These are phyloP conservation scores for Seriola quinqueradiata DNA, from an alignment of 2,113 vertebrate species.

Conservation along the genomic window DNA sequence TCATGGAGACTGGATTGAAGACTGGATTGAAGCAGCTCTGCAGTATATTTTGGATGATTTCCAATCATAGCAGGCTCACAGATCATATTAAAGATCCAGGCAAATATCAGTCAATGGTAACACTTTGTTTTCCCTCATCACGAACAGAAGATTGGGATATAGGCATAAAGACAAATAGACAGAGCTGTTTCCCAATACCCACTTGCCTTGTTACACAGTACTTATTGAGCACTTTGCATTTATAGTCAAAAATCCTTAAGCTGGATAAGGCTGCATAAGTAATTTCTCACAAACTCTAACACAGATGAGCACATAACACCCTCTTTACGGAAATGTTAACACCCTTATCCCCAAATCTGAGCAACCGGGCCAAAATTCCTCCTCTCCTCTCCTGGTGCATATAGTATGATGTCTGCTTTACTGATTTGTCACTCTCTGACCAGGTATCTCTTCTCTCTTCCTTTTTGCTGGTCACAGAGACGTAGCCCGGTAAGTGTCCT, in stretches of 20 bases:
- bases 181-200: background rate
- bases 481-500: conserved; percentile 96
- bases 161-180: background rate
- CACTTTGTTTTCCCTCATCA: background rate
- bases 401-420: conserved; percentile 78
- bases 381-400: conserved; percentile 31
- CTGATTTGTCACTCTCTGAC: conserved; percentile 97
- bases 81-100: background rate
- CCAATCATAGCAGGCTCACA: conserved; percentile 27
- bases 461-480: conserved; percentile 99
- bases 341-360: conserved; percentile 13
- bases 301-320: background rate
- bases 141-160: background rate
- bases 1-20: background rate
- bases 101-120: background rate
- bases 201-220: background rate
- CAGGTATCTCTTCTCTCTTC: conserved; percentile 99
- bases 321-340: background rate
- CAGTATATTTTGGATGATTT: conserved; percentile 17
- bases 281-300: background rate
- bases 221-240: background rate
- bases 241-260: background rate
- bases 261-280: background rate
- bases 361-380: conserved; percentile 11
- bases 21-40: conserved; percentile 11